Conservation (phyloP, 2,888 invertebrate species). For the Fragum whitleyi region DNA sequence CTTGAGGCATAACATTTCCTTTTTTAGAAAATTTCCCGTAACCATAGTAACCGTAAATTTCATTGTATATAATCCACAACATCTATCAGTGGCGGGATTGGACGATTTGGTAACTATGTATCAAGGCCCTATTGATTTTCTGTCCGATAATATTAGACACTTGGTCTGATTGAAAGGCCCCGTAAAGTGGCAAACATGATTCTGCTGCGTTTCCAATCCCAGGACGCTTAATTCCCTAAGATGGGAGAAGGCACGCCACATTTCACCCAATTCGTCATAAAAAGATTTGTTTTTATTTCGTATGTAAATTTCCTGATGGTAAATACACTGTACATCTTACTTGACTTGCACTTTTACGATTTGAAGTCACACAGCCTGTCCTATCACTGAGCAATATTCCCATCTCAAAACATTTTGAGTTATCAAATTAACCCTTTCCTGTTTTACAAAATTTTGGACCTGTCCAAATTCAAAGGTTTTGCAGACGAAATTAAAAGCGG, state of each 20-base stretch:
- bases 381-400: no score
- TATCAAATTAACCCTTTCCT: no score
- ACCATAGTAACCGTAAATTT: slow-evolving; percentile 56
- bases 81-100: slow-evolving; percentile 31
- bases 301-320: slow-evolving; percentile 32
- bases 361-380: not conserved
- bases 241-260: slow-evolving; percentile 54
- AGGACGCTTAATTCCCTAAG: slow-evolving; percentile 30
- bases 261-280: slow-evolving; percentile 41
- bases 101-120: slow-evolving; percentile 49
- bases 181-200: slow-evolving; percentile 65
- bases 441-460: no score
- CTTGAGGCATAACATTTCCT: slow-evolving; percentile 2
- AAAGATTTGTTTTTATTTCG: slow-evolving; percentile 32
- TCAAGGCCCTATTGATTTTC: slow-evolving; percentile 61
- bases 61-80: slow-evolving; percentile 48
- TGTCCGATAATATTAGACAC: slow-evolving; percentile 64
- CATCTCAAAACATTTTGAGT: no score
- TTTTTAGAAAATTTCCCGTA: slow-evolving; percentile 34
- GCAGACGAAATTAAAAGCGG: no score
- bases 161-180: slow-evolving; percentile 60
- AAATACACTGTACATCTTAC: slow-evolving; percentile 19
- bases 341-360: not conserved
- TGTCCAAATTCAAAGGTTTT: no score
- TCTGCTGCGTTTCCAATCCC: slow-evolving; percentile 58